Conservation (phyloP, 2,113 vertebrate species). For the Hemichromis elongatus region DNA sequence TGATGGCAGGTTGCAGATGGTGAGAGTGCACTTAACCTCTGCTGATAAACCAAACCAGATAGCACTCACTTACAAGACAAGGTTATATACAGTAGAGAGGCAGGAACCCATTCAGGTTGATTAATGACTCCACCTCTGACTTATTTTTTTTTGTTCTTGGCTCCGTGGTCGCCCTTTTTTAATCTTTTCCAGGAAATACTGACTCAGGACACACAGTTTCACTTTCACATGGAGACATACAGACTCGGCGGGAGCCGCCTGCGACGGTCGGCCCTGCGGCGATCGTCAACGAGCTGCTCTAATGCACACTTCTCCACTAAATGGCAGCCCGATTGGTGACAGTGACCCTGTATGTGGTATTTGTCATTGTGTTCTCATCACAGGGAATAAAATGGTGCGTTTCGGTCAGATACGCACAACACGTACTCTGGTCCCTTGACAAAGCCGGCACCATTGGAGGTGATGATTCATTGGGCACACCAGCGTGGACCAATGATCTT, state of each 20-base stretch:
- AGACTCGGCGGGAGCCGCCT: background rate
- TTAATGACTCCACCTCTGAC: background rate
- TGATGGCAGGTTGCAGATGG: background rate
- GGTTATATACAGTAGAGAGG: background rate
- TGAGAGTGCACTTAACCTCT: slow-evolving; percentile 2
- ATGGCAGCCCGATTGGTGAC: background rate
- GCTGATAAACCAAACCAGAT: slow-evolving; percentile 6
- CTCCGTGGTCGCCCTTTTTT: background rate
- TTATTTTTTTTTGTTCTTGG: background rate
- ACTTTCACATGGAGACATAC: background rate
- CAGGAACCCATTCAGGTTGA: background rate
- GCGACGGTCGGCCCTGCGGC: rapidly evolving
- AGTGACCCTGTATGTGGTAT: background rate
- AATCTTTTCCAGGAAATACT: slow-evolving; percentile 11
- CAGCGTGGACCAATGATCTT: background rate
- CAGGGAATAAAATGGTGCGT: background rate
- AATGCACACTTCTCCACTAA: background rate
- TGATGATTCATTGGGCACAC: background rate
- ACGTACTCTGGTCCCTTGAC: background rate
- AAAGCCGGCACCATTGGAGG: rapidly evolving
- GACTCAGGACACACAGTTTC: slow-evolving; percentile 1
- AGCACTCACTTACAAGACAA: slow-evolving; percentile 14
- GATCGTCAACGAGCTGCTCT: background rate
- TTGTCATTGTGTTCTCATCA: too few species aligned
- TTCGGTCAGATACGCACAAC: background rate